Base-by-base conservation (phyloP, 2,888 invertebrate genomes). In the Ellobium chinense region DNA sequence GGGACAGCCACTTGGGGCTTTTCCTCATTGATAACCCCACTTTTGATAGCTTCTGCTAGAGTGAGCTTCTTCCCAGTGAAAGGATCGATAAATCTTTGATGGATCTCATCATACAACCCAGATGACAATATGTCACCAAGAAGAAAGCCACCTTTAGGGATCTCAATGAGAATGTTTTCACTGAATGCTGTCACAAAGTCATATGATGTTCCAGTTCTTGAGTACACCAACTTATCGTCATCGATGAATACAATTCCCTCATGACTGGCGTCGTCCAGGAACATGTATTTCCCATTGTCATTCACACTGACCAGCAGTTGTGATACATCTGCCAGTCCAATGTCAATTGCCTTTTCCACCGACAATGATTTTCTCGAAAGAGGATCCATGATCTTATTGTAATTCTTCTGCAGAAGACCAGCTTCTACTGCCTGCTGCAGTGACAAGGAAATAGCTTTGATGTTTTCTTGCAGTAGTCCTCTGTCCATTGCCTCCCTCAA, bases 41-140 rank as follows among this genome's bases (percentile, higher is more conserved):
- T 95, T 76, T 95, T 95, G 58, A 98, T 94, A 0, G 98, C 98
- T 93, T 97, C 95, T 76, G 95, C 95, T 77, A 99, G 96, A 3
- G 95, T 96, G 29, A 98, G 90, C 3, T 95, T 93, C 85, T 97
- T 96, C 69, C 97, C 97, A 83, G 96, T 95, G 89, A 96, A 95
- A 2, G 97, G 96, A 93, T 99, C 98, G 5, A 95, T 94, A 80
- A 99, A 96, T 85, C 95, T 94, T 37, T 98, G 98, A 70, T 92
- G 91, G 56, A 88, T 87, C 69, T 90, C 90, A 83, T 93, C 93
- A 84, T 93, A 93, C 27, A 88, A 78, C 34, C 90, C 89, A 29
- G 81, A 83, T 3, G 81, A 83, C 62, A 86, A 36, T 29, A 83
- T 78, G 54, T 86, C 86, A 27, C 82, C 84, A 2, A 86, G 78